Evolutionary conservation across 2,113 vertebrate genomes (phyloP).

Genomic region (Rhegmatorhina hoffmannsi): DNA sequence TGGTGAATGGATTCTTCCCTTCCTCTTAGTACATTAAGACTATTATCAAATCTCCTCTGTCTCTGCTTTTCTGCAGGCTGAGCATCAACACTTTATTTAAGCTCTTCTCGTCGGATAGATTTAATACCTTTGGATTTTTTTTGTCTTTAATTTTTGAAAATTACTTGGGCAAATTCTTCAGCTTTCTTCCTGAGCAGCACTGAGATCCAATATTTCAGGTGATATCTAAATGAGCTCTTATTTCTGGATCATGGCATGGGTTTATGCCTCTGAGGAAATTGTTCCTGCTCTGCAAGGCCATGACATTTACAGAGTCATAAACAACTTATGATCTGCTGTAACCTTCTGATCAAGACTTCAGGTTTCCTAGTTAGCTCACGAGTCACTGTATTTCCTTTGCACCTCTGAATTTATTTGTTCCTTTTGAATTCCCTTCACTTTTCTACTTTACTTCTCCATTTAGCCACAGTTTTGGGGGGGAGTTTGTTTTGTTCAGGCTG

Average conservation of each 20-base stretch:
- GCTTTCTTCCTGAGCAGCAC: background rate
- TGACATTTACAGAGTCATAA: constrained; percentile 6
- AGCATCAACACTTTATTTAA: background rate
- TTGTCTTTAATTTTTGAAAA: background rate
- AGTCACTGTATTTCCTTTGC: background rate
- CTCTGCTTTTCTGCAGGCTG: background rate
- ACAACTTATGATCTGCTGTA: background rate
- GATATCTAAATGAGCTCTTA: background rate
- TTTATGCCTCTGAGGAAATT: background rate
- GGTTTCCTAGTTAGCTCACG: background rate
- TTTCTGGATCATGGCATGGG: background rate
- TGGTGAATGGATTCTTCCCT: background rate
- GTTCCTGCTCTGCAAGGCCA: background rate
- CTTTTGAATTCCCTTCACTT: background rate
- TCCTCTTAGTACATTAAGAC: background rate
- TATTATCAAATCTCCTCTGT: background rate
- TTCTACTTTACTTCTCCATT: background rate
- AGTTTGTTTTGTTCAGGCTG: background rate
- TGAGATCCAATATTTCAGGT: background rate
- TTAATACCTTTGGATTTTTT: background rate
- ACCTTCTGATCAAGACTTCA: background rate
- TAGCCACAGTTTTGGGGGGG: background rate
- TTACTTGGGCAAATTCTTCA: background rate
- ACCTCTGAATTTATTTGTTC: background rate
- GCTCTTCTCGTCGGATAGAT: background rate